Percentiles rank a stretch among this genome's conserved stretches.
Evolutionary conservation across 1,140 invertebrate species (phyloP).

Genomic region (Campoletis sonorensis): DNA sequence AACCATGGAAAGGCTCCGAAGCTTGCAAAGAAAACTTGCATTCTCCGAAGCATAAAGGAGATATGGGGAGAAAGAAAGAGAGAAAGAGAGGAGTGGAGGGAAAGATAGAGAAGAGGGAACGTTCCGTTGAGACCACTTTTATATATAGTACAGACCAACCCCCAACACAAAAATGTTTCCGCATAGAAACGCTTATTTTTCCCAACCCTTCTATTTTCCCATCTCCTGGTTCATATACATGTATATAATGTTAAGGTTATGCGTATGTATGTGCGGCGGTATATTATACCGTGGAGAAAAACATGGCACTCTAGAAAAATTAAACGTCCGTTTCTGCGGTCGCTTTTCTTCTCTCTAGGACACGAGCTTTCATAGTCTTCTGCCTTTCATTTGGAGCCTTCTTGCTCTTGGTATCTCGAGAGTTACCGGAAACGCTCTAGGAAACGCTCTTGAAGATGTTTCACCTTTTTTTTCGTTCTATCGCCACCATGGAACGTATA

Average conservation of each 20-base stretch:
- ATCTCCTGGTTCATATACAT: background rate
- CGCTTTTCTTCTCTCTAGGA: constrained; percentile 1
- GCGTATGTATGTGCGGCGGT: too few species aligned
- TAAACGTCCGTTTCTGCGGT: constrained; percentile 19
- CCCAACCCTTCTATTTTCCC: constrained; percentile 18
- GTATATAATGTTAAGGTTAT: background rate
- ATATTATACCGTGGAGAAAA: too few species aligned
- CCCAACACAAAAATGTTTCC: too few species aligned
- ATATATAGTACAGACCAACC: too few species aligned
- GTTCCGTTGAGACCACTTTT: constrained; percentile 25
- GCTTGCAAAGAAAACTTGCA: constrained; percentile 26
- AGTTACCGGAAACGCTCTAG: background rate
- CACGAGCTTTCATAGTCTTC: background rate
- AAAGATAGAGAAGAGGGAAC: background rate
- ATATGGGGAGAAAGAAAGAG: too few species aligned
- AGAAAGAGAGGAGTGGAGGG: too few species aligned
- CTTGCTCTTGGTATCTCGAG: background rate
- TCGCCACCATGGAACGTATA: background rate
- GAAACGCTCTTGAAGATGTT: background rate
- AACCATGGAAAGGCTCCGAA: background rate
- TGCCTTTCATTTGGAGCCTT: background rate
- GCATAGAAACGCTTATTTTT: too few species aligned
- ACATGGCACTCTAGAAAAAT: constrained; percentile 29
- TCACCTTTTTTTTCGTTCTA: background rate
- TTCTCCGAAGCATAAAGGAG: too few species aligned